These are phyloP conservation scores for Parambassis ranga DNA, from an alignment of 2,797 vertebrate species.

Conservation along the genomic window DNA sequence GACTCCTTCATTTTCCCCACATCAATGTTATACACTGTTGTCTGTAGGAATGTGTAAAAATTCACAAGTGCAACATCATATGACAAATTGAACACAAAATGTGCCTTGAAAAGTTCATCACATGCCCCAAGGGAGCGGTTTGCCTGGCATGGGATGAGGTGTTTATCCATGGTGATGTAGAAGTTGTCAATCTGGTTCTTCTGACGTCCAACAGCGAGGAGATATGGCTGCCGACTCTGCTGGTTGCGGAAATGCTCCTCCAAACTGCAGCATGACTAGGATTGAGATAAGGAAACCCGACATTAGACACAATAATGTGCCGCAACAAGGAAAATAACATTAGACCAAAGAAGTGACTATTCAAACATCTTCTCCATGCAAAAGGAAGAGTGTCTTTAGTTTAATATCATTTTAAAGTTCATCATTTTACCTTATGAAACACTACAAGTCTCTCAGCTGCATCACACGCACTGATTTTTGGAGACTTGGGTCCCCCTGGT, in stretches of 20 bases:
- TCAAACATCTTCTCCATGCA: too few species aligned
- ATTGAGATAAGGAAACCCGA: too few species aligned
- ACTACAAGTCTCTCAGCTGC: slow-evolving; percentile 23
- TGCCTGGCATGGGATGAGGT: slow-evolving; percentile 29
- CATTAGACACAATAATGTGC: too few species aligned
- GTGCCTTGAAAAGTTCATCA: slow-evolving; percentile 38
- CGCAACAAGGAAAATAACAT: too few species aligned
- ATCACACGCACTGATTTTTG: slow-evolving; percentile 37
- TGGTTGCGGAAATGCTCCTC: neutral
- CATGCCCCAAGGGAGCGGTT: slow-evolving; percentile 20
- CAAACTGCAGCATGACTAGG: neutral
- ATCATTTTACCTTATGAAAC: slow-evolving; percentile 28
- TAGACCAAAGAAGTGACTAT: too few species aligned
- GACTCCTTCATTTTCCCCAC: slow-evolving; percentile 26
- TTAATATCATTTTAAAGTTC: too few species aligned
- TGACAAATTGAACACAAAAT: slow-evolving; percentile 34
- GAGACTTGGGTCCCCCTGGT: slow-evolving; percentile 39
- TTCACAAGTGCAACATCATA: slow-evolving; percentile 20
- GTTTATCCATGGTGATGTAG: slow-evolving; percentile 24
- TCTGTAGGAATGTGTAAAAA: slow-evolving; percentile 29
- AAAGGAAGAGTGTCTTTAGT: too few species aligned
- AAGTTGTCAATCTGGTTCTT: slow-evolving; percentile 10
- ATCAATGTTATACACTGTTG: slow-evolving; percentile 28
- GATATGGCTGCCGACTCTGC: too few species aligned
- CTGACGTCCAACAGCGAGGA: too few species aligned